Base-by-base conservation (phyloP, 2,797 vertebrate genomes). In the Myiothlypis chrysogaster region DNA sequence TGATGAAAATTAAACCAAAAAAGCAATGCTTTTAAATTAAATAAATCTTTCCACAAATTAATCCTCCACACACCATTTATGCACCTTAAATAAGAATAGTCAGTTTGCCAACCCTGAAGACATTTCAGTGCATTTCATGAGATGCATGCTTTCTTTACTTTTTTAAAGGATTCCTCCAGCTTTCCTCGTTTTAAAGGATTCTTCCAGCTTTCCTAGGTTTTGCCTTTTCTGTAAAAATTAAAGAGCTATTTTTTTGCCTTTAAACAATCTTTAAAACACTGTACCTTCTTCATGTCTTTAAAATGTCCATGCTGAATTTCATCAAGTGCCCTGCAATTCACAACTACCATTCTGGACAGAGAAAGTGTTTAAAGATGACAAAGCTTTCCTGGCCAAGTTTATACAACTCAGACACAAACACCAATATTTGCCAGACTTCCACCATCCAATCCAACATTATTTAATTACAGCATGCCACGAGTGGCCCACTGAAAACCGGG, bases 331-430 rank as follows among this genome's bases (percentile, higher is more conserved):
- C 55, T 59, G 28, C 47, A 86, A 66, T 56, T 91, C 65, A 56
- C 59, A 60, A 43, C 80, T 66, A 83, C 53, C 41, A 68, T 25
- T 76, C 76, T 44, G 44, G 41, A 82, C 37, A 84, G 72, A 65
- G 60, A 91, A 95, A 94, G 89, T n/a, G 44, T 75, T 93, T 86
- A 27, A 94, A 89, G 66, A 96, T 12, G 64, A 90, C 79, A 69
- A 66, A 93, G 75, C 43, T 72, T 94, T 85, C 60, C 82, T 94
- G 88, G 90, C 43, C 84, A 90, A 91, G 84, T 96, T 94, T 92
- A 94, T 76, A 94, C 71, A 94, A 77, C 25, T 19, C 77, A 72
- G 73, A 96, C 83, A 89, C 89, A 90, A 95, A 95, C 61, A 83
- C 14, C 30, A 73, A 47, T 39, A 93, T 71, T 16, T 56, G 75